These are phyloP conservation scores for Vipera ursinii DNA, from an alignment of 2,797 vertebrate species.

Conservation along the genomic window DNA sequence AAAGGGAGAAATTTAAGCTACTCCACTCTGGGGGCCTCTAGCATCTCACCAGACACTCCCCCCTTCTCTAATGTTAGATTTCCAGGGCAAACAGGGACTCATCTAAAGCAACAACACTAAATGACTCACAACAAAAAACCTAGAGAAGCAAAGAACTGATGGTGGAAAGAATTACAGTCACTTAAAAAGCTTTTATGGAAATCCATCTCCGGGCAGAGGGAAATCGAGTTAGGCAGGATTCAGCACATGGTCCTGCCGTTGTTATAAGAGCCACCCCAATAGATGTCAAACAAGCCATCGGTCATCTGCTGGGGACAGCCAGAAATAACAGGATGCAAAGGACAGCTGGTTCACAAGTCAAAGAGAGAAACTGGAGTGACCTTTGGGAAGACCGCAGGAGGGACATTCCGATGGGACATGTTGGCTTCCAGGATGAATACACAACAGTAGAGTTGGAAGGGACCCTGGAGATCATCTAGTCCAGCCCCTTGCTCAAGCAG, in stretches of 20 bases:
- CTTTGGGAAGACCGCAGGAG: neutral
- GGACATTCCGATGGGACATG: neutral
- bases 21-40: conserved; percentile 24
- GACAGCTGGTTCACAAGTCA: neutral
- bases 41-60: conserved; percentile 42
- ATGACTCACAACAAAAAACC: conserved; percentile 66
- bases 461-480: too few species aligned
- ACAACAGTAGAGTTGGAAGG: too few species aligned
- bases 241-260: conserved; percentile 54
- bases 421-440: neutral
- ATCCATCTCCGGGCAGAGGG: conserved; percentile 62
- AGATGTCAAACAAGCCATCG: conserved; percentile 43
- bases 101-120: conserved; percentile 70
- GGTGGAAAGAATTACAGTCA: conserved; percentile 69
- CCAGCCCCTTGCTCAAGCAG: too few species aligned
- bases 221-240: conserved; percentile 54
- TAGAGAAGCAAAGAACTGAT: conserved; percentile 61
- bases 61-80: conserved; percentile 43
- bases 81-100: conserved; percentile 68
- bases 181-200: conserved; percentile 68
- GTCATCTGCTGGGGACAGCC: conserved; percentile 25
- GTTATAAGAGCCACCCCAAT: conserved; percentile 52
- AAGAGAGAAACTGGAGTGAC: accelerated
- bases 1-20: neutral
- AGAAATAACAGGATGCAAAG: conserved; percentile 29